Evolutionary conservation across 1,140 invertebrate species (phyloP), one percentile per base, ranked within the genome.

Genomic region (Drosophila arizonae): DNA sequence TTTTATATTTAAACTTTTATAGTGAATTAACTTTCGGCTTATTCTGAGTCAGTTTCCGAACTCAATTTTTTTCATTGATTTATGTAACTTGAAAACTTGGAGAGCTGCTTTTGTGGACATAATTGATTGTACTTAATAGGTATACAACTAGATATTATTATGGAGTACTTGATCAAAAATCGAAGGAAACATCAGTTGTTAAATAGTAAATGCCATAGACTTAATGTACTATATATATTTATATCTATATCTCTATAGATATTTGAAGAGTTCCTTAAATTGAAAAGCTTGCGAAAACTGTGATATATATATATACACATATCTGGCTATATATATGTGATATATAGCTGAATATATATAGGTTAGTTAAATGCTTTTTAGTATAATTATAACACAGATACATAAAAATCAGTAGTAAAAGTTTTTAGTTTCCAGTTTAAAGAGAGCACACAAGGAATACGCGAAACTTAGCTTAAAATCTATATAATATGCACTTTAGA

Each of bases 301-400:
- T 46, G 15, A 58, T 58, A 58, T 45, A 57, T n/a, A 45, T 57
- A 45, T 41, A 57, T 57, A 52, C 43, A 45, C 43, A 45, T 63
- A 63, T 63, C 26, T 41, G 24, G 11, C 11, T 63, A 30, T 36
- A 54, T 65, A 65, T 65, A 33, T 46, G 11, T 21, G 36, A 55
- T 56, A 45, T 60, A 41, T 58, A 50, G 11, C 17, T 17, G 17
- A 17, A 17, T 17, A 17, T 17, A 17, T 17, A 41, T 58, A 50
- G 11, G 10, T 60, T 33, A 39, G 21, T 55, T 55, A 39, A 43
- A 26, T 57, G 64, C 46, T 9, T 17, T 15, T 60, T 39, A 66
- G 43, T 81, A 82, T 58, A 82, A 82, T 67, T 82, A 84, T 84
- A 84, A 81, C 82, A 87, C 82, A 87, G 82, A 86, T 77, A 86